phyloP scores from a whole-genome alignment of 2,888 invertebrate species.

The Oscheius sp. region DNA sequence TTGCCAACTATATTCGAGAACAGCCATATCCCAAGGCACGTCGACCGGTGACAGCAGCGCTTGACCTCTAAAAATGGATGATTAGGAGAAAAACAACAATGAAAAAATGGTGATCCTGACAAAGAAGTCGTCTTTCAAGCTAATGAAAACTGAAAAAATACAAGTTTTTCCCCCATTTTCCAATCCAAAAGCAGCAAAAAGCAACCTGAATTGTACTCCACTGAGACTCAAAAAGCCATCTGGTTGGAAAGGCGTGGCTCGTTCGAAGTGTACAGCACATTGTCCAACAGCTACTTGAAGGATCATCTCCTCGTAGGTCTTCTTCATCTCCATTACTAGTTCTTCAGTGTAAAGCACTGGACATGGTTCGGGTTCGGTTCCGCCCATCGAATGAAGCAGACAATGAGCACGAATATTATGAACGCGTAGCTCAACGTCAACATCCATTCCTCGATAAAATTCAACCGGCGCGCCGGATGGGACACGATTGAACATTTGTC shows the following conservation, averaged over 20 bases:
- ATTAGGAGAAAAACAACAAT: too few species aligned
- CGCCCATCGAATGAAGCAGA: conserved; percentile 41
- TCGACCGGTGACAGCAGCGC: conserved; percentile 89
- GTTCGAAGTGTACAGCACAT: conserved; percentile 41
- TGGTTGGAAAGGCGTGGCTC: conserved; percentile 37
- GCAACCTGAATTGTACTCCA: conserved; percentile 77
- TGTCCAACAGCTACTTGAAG: conserved; percentile 77
- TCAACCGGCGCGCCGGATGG: conserved; percentile 41
- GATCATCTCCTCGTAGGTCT: conserved; percentile 87
- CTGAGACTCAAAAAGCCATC: conserved; percentile 76
- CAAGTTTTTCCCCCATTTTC: too few species aligned
- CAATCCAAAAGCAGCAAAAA: too few species aligned
- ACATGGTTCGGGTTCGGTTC: conserved; percentile 46
- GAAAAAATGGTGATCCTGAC: too few species aligned
- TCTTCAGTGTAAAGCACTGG: conserved; percentile 60
- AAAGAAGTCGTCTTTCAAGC: too few species aligned
- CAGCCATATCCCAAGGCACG: conserved; percentile 88
- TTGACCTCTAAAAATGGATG: too few species aligned
- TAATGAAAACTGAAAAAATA: too few species aligned
- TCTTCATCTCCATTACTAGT: conserved; percentile 95
- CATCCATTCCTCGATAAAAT: conserved; percentile 58
- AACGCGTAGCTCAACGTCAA: conserved; percentile 73
- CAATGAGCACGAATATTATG: conserved; percentile 92
- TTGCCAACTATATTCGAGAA: conserved; percentile 95
- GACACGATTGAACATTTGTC: conserved; percentile 36